A percentile compares a stretch with the other conserved stretches of the same genome.
phyloP scores from a whole-genome alignment of 2,797 vertebrate species.

The Allobates femoralis region DNA sequence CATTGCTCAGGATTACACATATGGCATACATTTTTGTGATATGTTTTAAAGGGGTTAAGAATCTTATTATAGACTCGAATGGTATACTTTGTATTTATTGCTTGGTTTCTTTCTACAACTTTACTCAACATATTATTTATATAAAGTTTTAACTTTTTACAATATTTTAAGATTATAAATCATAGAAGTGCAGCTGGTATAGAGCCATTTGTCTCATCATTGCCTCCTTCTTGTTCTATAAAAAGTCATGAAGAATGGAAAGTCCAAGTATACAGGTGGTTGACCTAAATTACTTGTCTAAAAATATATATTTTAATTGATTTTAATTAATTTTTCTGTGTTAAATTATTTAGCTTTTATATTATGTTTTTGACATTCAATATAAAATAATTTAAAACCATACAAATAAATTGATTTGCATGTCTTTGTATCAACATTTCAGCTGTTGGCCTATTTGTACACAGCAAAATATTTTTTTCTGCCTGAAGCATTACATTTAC shows the following conservation, averaged over 20 bases:
- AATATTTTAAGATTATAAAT: neutral
- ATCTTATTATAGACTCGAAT: too few species aligned
- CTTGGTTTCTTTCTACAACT: too few species aligned
- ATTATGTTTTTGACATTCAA: neutral
- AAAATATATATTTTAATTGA: neutral
- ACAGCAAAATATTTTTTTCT: neutral
- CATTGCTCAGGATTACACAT: too few species aligned
- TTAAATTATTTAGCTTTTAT: neutral
- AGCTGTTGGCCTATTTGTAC: neutral
- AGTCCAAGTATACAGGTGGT: neutral
- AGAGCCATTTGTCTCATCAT: neutral
- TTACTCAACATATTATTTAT: neutral
- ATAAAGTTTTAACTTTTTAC: neutral
- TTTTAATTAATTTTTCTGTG: neutral
- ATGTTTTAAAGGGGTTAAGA: too few species aligned
- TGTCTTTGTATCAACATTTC: neutral
- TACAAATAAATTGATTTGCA: neutral
- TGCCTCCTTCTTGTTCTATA: neutral
- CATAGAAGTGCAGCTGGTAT: neutral
- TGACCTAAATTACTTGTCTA: neutral
- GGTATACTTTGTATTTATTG: neutral
- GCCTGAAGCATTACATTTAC: constrained; percentile 15
- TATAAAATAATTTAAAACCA: neutral
- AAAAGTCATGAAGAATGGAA: neutral
- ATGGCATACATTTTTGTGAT: too few species aligned